Evolutionary conservation across 2,113 vertebrate genomes (phyloP).

Genomic region (Peromyscus leucopus): DNA sequence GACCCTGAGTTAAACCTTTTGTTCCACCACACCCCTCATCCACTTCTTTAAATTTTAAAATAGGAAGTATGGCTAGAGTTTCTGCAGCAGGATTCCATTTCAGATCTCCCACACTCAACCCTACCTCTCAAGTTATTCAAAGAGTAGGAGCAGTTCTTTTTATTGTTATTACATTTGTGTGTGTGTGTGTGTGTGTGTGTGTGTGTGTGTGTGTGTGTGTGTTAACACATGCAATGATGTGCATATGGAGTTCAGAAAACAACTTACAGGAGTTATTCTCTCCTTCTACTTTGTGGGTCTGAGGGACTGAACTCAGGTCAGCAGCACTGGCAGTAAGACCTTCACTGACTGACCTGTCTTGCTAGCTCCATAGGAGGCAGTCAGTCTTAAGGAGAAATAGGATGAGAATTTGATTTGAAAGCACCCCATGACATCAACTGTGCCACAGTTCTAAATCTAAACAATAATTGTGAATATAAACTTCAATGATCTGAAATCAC

Average conservation of each 20-base stretch:
- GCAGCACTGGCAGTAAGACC: background rate
- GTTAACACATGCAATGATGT: background rate
- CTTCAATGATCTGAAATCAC: background rate
- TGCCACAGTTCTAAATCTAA: background rate
- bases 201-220: no score
- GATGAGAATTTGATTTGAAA: background rate
- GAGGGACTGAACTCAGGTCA: background rate
- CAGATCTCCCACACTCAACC: background rate
- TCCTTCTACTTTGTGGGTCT: no score
- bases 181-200: background rate
- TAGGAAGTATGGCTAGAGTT: background rate
- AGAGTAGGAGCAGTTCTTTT: background rate
- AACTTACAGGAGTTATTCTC: no score
- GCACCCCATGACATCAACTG: background rate
- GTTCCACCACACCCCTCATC: no score
- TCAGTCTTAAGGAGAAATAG: background rate
- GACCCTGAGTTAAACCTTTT: background rate
- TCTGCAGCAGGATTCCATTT: background rate
- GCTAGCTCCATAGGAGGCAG: background rate
- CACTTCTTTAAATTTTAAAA: background rate
- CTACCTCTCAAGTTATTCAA: background rate
- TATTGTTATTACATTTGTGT: background rate
- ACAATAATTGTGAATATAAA: background rate
- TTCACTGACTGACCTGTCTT: background rate
- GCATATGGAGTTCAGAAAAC: background rate